Percentiles rank a stretch among this genome's conserved stretches.
Conservation (phyloP, 2,888 invertebrate species). For the Gnatocerus cornutus region DNA sequence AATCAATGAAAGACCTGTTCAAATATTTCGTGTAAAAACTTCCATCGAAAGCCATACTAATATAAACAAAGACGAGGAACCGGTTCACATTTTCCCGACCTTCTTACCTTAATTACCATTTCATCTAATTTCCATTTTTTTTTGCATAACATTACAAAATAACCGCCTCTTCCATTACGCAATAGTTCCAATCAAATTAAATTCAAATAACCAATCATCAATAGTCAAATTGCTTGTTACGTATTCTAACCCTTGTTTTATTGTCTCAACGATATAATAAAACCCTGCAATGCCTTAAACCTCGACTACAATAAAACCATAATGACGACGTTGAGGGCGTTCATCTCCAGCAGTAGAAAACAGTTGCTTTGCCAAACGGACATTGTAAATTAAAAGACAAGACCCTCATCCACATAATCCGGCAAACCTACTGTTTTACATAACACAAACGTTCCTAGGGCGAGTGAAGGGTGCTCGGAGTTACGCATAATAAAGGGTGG, state of each 20-base stretch:
- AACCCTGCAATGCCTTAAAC: background rate
- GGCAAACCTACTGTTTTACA: constrained; percentile 40
- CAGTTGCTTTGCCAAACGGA: constrained; percentile 27
- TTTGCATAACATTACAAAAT: too few relatives aligned
- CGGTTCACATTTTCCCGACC: too few relatives aligned
- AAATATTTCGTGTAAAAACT: too few relatives aligned
- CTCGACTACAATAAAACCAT: constrained; percentile 8
- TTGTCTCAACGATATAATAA: background rate
- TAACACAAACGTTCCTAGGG: constrained; percentile 41
- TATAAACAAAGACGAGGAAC: too few relatives aligned
- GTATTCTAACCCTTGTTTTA: background rate
- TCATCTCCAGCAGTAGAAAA: constrained; percentile 8
- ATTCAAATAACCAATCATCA: background rate
- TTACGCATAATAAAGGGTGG: constrained; percentile 49
- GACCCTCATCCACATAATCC: constrained; percentile 27
- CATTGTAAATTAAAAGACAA: constrained; percentile 38
- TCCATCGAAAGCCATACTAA: too few relatives aligned
- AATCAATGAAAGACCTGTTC: too few relatives aligned
- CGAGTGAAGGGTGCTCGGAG: constrained; percentile 27
- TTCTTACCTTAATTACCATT: too few relatives aligned
- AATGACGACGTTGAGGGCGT: constrained; percentile 14
- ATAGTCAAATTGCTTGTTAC: background rate
- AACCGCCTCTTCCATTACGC: background rate
- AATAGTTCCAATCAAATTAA: background rate
- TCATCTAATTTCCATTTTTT: too few relatives aligned